Percentiles rank a stretch among this genome's conserved stretches.
phyloP scores from a whole-genome alignment of 2,888 invertebrate genomes.

The Lasioglossum zephyrum region DNA sequence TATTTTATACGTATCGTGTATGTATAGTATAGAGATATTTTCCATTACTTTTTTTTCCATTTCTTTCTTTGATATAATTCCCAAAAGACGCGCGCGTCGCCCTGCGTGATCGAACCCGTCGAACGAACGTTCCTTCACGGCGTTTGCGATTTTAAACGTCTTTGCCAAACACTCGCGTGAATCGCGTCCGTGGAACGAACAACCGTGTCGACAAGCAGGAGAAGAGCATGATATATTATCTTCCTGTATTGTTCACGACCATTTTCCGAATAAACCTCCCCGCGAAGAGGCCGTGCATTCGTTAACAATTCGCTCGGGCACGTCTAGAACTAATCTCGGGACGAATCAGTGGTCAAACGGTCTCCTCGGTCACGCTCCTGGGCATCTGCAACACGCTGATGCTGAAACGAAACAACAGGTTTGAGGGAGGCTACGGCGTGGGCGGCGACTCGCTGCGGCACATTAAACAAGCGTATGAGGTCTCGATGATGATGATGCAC shows the following conservation, averaged over 20 bases:
- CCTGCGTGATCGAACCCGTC: background rate
- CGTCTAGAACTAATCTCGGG: slow-evolving; percentile 42
- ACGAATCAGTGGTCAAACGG: slow-evolving; percentile 78
- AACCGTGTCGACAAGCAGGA: background rate
- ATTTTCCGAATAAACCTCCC: background rate
- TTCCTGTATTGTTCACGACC: background rate
- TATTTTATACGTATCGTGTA: background rate
- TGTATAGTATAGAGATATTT: background rate
- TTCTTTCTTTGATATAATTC: background rate
- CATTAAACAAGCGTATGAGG: slow-evolving; percentile 52
- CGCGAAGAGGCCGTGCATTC: slow-evolving; percentile 17
- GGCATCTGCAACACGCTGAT: slow-evolving; percentile 74
- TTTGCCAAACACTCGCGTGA: background rate
- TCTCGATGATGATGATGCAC: slow-evolving; percentile 7
- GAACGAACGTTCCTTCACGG: background rate
- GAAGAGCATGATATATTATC: background rate
- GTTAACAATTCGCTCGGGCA: slow-evolving; percentile 36
- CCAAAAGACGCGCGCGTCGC: background rate
- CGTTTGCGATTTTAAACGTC: background rate
- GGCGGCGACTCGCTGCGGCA: slow-evolving; percentile 25
- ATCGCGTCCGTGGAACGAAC: background rate
- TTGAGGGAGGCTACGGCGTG: slow-evolving; percentile 13
- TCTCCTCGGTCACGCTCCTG: slow-evolving; percentile 79
- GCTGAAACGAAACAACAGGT: slow-evolving; percentile 68
- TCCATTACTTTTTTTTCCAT: background rate